These are phyloP conservation scores for Sardinella longiceps DNA, from an alignment of 2,797 vertebrate species.

Conservation along the genomic window DNA sequence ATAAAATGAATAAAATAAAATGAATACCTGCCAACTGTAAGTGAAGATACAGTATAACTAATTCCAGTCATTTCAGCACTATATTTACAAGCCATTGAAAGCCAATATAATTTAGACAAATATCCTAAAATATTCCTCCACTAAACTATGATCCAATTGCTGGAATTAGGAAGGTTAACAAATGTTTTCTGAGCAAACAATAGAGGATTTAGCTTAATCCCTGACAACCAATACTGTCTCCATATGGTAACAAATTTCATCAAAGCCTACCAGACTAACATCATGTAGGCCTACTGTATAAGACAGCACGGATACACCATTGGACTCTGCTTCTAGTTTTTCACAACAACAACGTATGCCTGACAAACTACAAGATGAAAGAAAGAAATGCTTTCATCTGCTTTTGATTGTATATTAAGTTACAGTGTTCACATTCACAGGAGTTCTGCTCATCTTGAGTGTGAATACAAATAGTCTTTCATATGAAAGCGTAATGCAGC, in stretches of 20 bases:
- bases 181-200: background rate
- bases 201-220: background rate
- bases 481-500: background rate
- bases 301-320: background rate
- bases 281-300: too few species aligned
- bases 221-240: background rate
- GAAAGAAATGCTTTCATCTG: conserved; percentile 4
- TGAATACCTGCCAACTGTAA: background rate
- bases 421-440: background rate
- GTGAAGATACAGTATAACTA: background rate
- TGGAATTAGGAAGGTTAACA: background rate
- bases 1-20: background rate
- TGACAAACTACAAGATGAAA: background rate
- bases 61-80: background rate
- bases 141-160: background rate
- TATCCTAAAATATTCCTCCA: background rate
- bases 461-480: background rate
- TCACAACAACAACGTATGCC: background rate
- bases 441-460: background rate
- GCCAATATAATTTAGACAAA: background rate
- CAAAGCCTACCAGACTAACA: background rate
- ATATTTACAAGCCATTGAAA: background rate
- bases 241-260: background rate
- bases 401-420: conserved; percentile 17
- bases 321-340: background rate